Evolutionary conservation across 2,113 vertebrate species (phyloP).

Genomic region (Canis aureus): DNA sequence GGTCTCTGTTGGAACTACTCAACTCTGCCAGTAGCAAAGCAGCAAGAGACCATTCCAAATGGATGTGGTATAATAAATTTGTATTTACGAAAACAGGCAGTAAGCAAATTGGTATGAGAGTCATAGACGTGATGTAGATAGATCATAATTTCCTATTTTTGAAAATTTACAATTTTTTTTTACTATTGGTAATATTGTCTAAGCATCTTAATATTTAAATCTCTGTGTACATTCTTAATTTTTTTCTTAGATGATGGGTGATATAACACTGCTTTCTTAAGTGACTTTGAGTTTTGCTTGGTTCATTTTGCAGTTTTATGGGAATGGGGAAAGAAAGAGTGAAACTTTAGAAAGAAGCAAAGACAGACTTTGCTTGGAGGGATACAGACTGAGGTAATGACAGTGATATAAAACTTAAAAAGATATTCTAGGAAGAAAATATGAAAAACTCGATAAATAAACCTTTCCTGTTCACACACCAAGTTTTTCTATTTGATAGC

Average conservation of each 20-base stretch:
- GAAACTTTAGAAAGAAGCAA: not conserved
- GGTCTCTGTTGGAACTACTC: not conserved
- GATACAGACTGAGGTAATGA: not conserved
- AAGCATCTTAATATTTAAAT: conserved; percentile 2
- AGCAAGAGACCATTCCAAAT: not conserved
- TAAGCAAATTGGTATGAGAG: not conserved
- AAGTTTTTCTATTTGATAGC: not conserved
- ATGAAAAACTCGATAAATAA: conserved; percentile 46
- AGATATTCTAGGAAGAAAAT: conserved; percentile 35
- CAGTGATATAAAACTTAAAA: conserved; percentile 41
- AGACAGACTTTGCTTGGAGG: not conserved
- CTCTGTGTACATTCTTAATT: not conserved
- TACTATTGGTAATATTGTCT: not conserved
- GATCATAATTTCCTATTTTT: conserved; percentile 15
- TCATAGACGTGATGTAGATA: not conserved
- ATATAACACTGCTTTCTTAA: not conserved
- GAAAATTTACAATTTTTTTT: conserved; percentile 9
- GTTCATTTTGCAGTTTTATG: conserved; percentile 33
- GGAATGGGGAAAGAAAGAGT: not conserved
- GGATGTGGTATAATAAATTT: not conserved
- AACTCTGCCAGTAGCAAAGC: not conserved
- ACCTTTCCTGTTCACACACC: not conserved
- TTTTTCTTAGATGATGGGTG: not conserved
- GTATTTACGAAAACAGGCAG: conserved; percentile 3
- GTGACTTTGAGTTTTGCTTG: conserved; percentile 8